phyloP scores from a whole-genome alignment of 92 coral and sea anemone species.

The Phenganax stokvisi region DNA sequence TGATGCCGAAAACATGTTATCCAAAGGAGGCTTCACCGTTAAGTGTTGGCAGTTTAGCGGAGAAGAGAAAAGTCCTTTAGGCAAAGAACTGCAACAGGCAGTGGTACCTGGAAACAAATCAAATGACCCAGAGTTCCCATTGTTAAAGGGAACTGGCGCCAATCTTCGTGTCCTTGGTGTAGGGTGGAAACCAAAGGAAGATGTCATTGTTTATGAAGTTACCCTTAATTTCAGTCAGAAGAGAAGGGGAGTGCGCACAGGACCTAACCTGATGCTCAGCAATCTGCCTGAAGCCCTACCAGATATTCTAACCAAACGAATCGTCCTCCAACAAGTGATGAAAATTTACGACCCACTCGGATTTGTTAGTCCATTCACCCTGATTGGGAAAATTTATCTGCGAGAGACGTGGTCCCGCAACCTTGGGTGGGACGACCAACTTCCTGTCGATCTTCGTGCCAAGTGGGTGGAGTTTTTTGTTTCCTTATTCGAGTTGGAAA shows the following conservation, averaged over 20 bases:
- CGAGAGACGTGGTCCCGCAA: conserved; percentile 57
- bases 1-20: conserved; percentile 37
- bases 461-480: conserved; percentile 46
- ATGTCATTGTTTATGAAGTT: conserved; percentile 44
- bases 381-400: conserved; percentile 50
- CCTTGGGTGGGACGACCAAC: conserved; percentile 46
- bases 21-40: conserved; percentile 28
- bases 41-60: background rate
- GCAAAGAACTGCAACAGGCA: background rate
- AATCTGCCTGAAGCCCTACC: conserved; percentile 50
- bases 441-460: conserved; percentile 48
- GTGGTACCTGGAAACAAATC: background rate
- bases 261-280: conserved; percentile 26
- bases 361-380: conserved; percentile 53
- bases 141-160: conserved; percentile 28
- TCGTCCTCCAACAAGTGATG: conserved; percentile 56
- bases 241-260: conserved; percentile 21
- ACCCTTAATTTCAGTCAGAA: conserved; percentile 48
- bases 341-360: conserved; percentile 61
- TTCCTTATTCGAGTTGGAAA: conserved; percentile 40
- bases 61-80: background rate
- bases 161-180: conserved; percentile 52
- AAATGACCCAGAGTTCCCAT: background rate
- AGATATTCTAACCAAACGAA: conserved; percentile 47
- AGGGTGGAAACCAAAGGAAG: conserved; percentile 51